These are phyloP conservation scores for Baccha elongata DNA, from an alignment of 2,888 invertebrate genomes.

Conservation along the genomic window DNA sequence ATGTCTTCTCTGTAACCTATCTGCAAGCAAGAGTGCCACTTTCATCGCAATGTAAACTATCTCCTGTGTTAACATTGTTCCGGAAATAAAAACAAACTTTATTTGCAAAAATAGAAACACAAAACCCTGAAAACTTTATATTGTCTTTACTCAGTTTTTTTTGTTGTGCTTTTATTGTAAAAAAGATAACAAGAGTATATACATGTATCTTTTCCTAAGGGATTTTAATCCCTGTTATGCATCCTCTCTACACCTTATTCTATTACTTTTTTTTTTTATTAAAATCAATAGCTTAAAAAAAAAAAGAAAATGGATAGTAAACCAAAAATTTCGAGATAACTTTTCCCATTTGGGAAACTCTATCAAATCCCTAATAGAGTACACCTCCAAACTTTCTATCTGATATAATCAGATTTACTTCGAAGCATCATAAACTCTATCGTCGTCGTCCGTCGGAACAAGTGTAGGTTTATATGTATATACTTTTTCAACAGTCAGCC, in stretches of 20 bases:
- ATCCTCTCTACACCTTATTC: slow-evolving; percentile 4
- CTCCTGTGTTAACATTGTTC: slow-evolving; percentile 35
- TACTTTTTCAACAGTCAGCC: background rate
- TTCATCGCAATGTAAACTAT: slow-evolving; percentile 31
- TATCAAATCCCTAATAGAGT: slow-evolving; percentile 73
- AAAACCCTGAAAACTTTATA: slow-evolving; percentile 26
- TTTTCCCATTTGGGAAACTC: slow-evolving; percentile 65
- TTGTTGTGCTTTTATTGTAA: slow-evolving; percentile 1
- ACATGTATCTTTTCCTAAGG: background rate
- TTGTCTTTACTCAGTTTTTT: slow-evolving; percentile 13
- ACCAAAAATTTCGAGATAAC: slow-evolving; percentile 59
- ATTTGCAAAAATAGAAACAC: slow-evolving; percentile 18
- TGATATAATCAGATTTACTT: slow-evolving; percentile 69
- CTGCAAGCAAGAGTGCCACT: slow-evolving; percentile 15
- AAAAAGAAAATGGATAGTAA: slow-evolving; percentile 58
- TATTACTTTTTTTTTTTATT: slow-evolving; percentile 31
- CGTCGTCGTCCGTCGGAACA: background rate
- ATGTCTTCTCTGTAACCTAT: slow-evolving; percentile 10
- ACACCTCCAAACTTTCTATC: slow-evolving; percentile 54
- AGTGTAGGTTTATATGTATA: background rate
- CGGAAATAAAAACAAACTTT: slow-evolving; percentile 54
- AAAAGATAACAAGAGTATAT: slow-evolving; percentile 22
- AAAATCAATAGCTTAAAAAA: slow-evolving; percentile 42
- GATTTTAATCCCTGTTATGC: slow-evolving; percentile 7
- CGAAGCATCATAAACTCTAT: slow-evolving; percentile 18